Percentiles rank a stretch among this genome's conserved stretches.
Evolutionary conservation across 2,888 invertebrate species (phyloP).

Genomic region (Aphidoletes aphidimyza): DNA sequence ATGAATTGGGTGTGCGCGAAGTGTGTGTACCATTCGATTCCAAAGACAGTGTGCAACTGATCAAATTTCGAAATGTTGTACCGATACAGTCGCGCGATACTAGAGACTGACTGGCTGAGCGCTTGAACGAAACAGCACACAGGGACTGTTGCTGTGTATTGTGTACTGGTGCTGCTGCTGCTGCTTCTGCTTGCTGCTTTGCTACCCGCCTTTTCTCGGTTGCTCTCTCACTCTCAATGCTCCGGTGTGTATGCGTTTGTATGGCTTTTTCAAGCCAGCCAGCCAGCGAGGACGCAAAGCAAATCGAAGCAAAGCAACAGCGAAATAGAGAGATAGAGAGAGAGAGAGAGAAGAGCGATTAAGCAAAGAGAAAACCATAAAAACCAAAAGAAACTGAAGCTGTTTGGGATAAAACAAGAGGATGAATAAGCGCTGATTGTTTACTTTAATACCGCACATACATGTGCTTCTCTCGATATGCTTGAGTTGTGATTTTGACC

Average conservation of each 20-base stretch:
- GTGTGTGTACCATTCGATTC: slow-evolving; percentile 47
- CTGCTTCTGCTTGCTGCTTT: neutral
- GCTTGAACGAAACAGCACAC: neutral
- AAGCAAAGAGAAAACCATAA: slow-evolving; percentile 41
- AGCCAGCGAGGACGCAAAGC: slow-evolving; percentile 12
- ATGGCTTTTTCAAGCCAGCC: neutral
- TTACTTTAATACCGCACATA: slow-evolving; percentile 28
- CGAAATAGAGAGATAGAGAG: neutral
- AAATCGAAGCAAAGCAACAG: neutral
- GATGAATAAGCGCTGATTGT: slow-evolving; percentile 34
- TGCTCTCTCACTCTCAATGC: neutral
- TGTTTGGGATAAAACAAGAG: slow-evolving; percentile 20
- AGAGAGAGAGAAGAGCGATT: too few relatives aligned
- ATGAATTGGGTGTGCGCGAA: neutral
- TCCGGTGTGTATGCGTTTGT: slow-evolving; percentile 2
- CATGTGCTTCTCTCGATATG: slow-evolving; percentile 29
- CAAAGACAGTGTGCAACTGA: slow-evolving; percentile 53
- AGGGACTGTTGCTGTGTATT: slow-evolving; percentile 41
- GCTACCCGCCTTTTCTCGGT: slow-evolving; percentile 5
- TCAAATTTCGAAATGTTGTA: slow-evolving; percentile 52
- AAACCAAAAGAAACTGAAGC: slow-evolving; percentile 5
- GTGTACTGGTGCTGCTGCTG: neutral
- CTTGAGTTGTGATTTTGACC: too few relatives aligned
- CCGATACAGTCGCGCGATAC: neutral
- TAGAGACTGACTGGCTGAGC: slow-evolving; percentile 22